Percentiles rank a stretch among this genome's conserved stretches.
Conservation (phyloP, 1,140 invertebrate species). For the Octopus bimaculoides region DNA sequence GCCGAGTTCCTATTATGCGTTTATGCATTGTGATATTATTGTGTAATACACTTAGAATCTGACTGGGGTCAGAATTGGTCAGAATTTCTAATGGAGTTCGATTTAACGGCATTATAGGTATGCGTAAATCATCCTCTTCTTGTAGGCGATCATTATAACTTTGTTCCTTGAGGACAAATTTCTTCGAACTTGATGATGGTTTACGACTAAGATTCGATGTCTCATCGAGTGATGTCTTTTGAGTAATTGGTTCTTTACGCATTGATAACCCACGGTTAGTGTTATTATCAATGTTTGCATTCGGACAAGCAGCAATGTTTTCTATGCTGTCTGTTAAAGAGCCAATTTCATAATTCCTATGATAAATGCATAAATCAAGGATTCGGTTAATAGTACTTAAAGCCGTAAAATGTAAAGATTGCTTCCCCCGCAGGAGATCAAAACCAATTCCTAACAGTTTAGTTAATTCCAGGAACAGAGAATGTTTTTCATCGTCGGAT, state of each 20-base stretch:
- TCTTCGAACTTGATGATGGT: constrained; percentile 24
- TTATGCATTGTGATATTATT: constrained; percentile 72
- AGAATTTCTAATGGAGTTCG: constrained; percentile 58
- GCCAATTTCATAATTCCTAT: constrained; percentile 44
- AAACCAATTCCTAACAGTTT: constrained; percentile 61
- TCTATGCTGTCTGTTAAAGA: constrained; percentile 31
- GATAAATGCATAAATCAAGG: constrained; percentile 61
- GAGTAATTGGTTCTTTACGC: background rate
- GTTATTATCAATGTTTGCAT: background rate
- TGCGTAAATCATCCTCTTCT: constrained; percentile 20
- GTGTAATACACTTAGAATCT: constrained; percentile 67
- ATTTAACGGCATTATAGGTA: constrained; percentile 20
- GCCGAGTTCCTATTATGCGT: constrained; percentile 65
- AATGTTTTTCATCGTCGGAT: constrained; percentile 35
- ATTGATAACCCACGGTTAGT: background rate
- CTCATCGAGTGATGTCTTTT: constrained; percentile 5
- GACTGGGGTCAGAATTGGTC: constrained; percentile 58
- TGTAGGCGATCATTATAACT: constrained; percentile 22
- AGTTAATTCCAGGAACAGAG: constrained; percentile 57
- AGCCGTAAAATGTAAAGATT: constrained; percentile 65
- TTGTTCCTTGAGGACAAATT: constrained; percentile 20
- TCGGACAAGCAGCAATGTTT: constrained; percentile 16
- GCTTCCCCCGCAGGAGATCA: constrained; percentile 61
- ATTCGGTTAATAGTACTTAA: constrained; percentile 65
- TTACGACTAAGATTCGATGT: constrained; percentile 5